These are phyloP conservation scores for Leptinotarsa rubiginosa DNA, from an alignment of 2,888 invertebrate species.

Conservation along the genomic window DNA sequence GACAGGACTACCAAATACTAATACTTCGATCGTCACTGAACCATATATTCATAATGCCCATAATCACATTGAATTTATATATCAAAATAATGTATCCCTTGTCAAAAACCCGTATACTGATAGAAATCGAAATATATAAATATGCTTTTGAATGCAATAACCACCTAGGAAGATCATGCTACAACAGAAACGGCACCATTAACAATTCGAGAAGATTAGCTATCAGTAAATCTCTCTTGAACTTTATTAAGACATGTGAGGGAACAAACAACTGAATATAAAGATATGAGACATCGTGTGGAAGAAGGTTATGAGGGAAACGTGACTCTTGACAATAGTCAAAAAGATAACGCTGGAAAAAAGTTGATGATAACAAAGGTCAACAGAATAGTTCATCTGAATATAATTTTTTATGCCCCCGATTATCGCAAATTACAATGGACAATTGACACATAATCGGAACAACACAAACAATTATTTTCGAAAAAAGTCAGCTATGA, in stretches of 20 bases:
- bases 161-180: conserved; percentile 16
- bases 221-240: conserved; percentile 14
- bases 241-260: conserved; percentile 15
- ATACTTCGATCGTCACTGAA: conserved; percentile 13
- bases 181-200: conserved; percentile 14
- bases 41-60: conserved; percentile 12
- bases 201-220: conserved; percentile 7
- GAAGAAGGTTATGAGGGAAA: conserved; percentile 6
- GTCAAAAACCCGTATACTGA: conserved; percentile 10
- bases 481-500: conserved; percentile 2
- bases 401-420: conserved; percentile 2
- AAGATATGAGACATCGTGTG: conserved; percentile 16
- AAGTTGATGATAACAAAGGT: conserved; percentile 4
- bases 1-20: conserved; percentile 14
- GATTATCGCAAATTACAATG: conserved; percentile 16
- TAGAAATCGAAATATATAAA: conserved; percentile 18
- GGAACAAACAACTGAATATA: conserved; percentile 22
- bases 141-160: conserved; percentile 21
- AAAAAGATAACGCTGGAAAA: conserved; percentile 8
- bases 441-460: conserved; percentile 12
- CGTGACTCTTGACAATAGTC: conserved; percentile 9
- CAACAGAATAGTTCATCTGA: conserved; percentile 15
- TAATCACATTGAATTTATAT: conserved; percentile 19
- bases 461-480: conserved; percentile 22
- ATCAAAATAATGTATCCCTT: conserved; percentile 5